Evolutionary conservation across 2,888 invertebrate genomes (phyloP), one percentile per base, ranked within the genome.

Genomic region (Terebella lapidaria): DNA sequence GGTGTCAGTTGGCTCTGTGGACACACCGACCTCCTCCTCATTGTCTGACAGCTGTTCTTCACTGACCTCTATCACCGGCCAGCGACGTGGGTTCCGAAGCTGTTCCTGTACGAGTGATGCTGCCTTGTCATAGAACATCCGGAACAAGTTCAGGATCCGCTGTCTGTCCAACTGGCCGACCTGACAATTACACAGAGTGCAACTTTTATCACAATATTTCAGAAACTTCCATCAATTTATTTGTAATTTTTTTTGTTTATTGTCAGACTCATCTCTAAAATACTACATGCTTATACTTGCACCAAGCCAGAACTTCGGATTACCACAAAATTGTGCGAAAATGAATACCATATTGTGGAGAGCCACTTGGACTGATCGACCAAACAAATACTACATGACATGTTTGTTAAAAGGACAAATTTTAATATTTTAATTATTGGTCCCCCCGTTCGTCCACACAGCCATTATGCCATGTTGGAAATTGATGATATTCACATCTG

Each of bases 131-230:
- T 72, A 80, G 63, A 74, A 78, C 57, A 71, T 67, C 58, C 78
- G 76, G 70, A 78, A 79, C 62, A 80, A 66, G 56, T 70, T 73
- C 47, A 80, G 62, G 49, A 79, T 74, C 18, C 79, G 67, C 57
- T 77, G 77, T 52, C 80, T 67, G 63, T 79, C 79, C 28, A 80
- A 59, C 22, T 75, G 59, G 3, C 78, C 80, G 70, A 78, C 75
- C 79, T 79, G 63, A 18, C 70, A 67, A 5, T n/a, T 10, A 49
- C 15, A 15, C n/a, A n/a, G 22, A 22, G n/a, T 49, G 49, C 22
- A 18, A 35, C 35, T 10, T 15, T 35, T 18, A 35, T 10, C 10
- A 10, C 35, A 35, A 35, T 35, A 35, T 15, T 35, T 18, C 35
- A 18, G 35, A 35, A 10, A 35, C 35, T n/a, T n/a, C n/a, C n/a